A percentile compares a stretch with the other conserved stretches of the same genome.
These are phyloP conservation scores for Drosophila kuntzei DNA, from an alignment of 2,888 invertebrate genomes.

Conservation along the genomic window DNA sequence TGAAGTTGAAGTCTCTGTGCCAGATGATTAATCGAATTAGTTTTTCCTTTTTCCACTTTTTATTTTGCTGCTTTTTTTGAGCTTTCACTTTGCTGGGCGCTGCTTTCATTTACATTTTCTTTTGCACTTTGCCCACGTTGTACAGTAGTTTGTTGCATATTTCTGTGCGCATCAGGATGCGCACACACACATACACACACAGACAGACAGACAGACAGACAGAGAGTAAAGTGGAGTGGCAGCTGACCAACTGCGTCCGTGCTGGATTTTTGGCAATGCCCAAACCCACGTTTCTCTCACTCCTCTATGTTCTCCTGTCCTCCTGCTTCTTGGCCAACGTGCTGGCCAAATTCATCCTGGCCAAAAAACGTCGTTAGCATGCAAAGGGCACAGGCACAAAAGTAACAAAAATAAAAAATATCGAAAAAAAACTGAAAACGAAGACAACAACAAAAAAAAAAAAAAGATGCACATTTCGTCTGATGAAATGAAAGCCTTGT, in stretches of 20 bases:
- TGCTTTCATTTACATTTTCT: constrained; percentile 80
- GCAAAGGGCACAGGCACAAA: constrained; percentile 44
- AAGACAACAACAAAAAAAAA: background rate
- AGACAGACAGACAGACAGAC: background rate
- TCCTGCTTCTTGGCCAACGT: constrained; percentile 28
- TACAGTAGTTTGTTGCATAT: constrained; percentile 73
- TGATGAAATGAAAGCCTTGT: constrained; percentile 80
- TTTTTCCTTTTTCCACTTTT: constrained; percentile 64
- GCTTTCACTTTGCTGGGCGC: constrained; percentile 58
- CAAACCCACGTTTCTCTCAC: background rate
- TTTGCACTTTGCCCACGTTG: constrained; percentile 65
- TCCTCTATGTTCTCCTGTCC: background rate
- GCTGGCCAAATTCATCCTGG: constrained; percentile 62
- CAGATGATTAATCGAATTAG: constrained; percentile 80
- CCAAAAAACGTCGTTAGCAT: constrained; percentile 69
- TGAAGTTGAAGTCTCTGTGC: constrained; percentile 10
- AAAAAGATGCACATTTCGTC: constrained; percentile 63
- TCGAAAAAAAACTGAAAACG: constrained; percentile 1
- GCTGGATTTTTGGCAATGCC: constrained; percentile 69
- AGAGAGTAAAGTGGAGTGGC: constrained; percentile 55
- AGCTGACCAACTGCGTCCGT: constrained; percentile 80
- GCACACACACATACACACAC: constrained; percentile 35
- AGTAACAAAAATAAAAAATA: constrained; percentile 4
- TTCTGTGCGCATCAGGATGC: constrained; percentile 60
- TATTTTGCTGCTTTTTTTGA: constrained; percentile 7